Evolutionary conservation across 2,888 invertebrate species (phyloP).

Genomic region (Sinotaia quadrata): DNA sequence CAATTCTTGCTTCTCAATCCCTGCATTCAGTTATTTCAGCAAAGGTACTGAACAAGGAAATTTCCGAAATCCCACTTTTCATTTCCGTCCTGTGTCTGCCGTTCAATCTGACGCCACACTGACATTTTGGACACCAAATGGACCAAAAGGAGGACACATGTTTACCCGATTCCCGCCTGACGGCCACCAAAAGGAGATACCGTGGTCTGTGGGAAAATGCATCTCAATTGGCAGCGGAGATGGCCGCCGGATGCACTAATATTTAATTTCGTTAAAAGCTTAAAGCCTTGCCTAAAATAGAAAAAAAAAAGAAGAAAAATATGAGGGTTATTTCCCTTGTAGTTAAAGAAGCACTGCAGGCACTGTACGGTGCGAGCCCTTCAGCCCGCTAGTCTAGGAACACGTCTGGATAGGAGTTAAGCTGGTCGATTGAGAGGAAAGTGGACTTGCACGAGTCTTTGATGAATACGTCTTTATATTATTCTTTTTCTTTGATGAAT

Average conservation of each 20-base stretch:
- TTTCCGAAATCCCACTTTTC: slow-evolving; percentile 24
- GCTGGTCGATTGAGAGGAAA: too few relatives aligned
- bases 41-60: background rate
- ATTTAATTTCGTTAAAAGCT: slow-evolving; percentile 30
- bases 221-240: slow-evolving; percentile 13
- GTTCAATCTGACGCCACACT: slow-evolving; percentile 32
- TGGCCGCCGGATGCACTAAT: slow-evolving; percentile 22
- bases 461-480: too few relatives aligned
- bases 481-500: too few relatives aligned
- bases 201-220: slow-evolving; percentile 28
- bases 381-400: too few relatives aligned
- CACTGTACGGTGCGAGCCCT: too few relatives aligned
- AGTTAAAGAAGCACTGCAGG: too few relatives aligned
- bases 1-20: background rate
- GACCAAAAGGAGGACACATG: slow-evolving; percentile 31
- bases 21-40: slow-evolving; percentile 6
- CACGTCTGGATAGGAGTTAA: too few relatives aligned
- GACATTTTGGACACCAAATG: slow-evolving; percentile 37
- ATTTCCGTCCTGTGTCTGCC: slow-evolving; percentile 36
- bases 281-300: too few relatives aligned
- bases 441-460: too few relatives aligned
- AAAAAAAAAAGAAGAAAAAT: too few relatives aligned
- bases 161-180: slow-evolving; percentile 23
- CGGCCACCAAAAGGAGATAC: slow-evolving; percentile 31
- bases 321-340: too few relatives aligned